Base-by-base conservation (phyloP, 2,113 vertebrate genomes). In the Argyrosomus japonicus region DNA sequence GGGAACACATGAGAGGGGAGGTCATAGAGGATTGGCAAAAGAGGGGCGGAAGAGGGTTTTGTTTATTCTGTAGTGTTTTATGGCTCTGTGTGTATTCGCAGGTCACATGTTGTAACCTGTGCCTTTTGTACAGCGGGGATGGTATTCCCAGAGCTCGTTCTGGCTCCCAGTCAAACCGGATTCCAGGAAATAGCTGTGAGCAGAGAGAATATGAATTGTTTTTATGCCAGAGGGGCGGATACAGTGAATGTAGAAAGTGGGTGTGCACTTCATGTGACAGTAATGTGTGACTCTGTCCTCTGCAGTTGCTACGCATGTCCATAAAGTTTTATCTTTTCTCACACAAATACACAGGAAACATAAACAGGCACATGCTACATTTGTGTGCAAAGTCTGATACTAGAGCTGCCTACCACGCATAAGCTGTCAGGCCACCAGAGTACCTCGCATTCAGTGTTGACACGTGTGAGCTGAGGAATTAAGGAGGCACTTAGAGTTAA, bases 21-120 rank as follows among this genome's bases (percentile, higher is more conserved):
- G 88, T 79, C 63, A 57, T 32, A 4, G 50, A 65, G 50, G 19
- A 65, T 21, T 40, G 15, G 72, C 67, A 47, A 48, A n/a, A 48
- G 82, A 79, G 75, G 83, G 62, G 68, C 36, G 10, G 5, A 13
- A 40, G 45, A 32, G 47, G 2, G 70, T 53, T 81, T 73, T 86
- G 84, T 93, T 89, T 88, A 69, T 75, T 25, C 67, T 70, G 61
- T 85, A 48, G 62, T 63, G 67, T 57, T 68, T 68, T 71, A 56
- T 48, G 50, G 43, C 75, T 29, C 23, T 57, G 8, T 86, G 81
- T 65, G 54, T 48, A 83, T 78, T 63, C 65, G 3, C 82, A 77
- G 75, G 84, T 94, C 93, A 94, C 93, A 89, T 93, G 93, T 90
- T 84, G 29, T 51, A 88, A 87, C 86, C 83, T 92, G 90, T 91